Evolutionary conservation across 2,797 vertebrate genomes (phyloP), one percentile per base, ranked within the genome.

Genomic region (Sphenodon punctatus): DNA sequence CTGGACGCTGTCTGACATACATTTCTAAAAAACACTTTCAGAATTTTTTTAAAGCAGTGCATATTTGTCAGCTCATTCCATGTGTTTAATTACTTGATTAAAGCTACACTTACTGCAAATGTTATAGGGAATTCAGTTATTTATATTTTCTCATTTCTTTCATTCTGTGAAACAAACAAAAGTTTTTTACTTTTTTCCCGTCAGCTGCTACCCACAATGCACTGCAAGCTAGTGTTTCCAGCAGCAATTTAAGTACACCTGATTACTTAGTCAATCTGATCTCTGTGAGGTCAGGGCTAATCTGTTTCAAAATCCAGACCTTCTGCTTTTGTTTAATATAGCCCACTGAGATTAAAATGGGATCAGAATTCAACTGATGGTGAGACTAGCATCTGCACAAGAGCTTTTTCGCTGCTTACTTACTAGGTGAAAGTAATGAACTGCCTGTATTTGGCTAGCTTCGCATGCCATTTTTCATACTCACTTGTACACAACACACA

Each of bases 281-380:
- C 92, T 93, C 77, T 78, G 10, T 67, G 81, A 92, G 90, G 79
- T 90, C 92, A 92, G 67, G 55, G 85, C 88, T 93, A 92, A 91
- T 92, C 88, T 92, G 67, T 88, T 89, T 75, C 90, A 93, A 90
- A 87, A 79, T 75, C 86, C 60, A 92, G 91, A 88, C 91, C 92
- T 92, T 91, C 92, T 93, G 90, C 91, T 93, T 93, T 93, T 91
- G 92, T 94, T 93, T 93, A 92, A 92, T 92, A 93, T 94, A 93
- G 93, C 84, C 75, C 73, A 66, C 75, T 78, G 87, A 91, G 93
- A 92, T 93, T 94, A 92, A 93, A 92, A 86, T 87, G 80, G 75
- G 91, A 94, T 94, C 94, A 93, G 58, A 74, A 74, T 34, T 90
- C 88, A 90, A 90, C 79, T 82, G 60, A 83, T 66, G 0, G 1